A percentile compares a stretch with the other conserved stretches of the same genome.
phyloP scores from a whole-genome alignment of 1,140 invertebrate genomes.

The Drosophila miranda region DNA sequence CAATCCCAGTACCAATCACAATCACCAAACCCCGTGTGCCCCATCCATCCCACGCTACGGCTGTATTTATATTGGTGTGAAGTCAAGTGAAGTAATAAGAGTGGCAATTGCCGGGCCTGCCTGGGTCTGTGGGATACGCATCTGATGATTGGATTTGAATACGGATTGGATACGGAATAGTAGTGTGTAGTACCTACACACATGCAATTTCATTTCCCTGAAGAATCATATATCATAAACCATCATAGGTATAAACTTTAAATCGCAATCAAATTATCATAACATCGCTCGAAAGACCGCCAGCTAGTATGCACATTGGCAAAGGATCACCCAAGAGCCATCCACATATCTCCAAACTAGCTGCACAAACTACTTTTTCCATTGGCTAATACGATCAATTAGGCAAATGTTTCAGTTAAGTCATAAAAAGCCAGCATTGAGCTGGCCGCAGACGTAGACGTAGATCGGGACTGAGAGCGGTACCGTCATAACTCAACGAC shows the following conservation, averaged over 20 bases:
- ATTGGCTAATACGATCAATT: constrained; percentile 68
- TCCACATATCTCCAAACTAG: not conserved
- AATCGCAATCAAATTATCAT: too few species aligned
- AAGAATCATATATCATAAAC: too few species aligned
- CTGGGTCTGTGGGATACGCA: constrained; percentile 5
- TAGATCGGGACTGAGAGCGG: not conserved
- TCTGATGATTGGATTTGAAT: not conserved
- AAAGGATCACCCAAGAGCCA: constrained; percentile 16
- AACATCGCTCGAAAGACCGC: not conserved
- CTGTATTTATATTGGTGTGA: constrained; percentile 60
- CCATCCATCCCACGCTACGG: constrained; percentile 1
- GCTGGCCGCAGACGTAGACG: not conserved
- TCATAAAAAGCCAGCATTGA: constrained; percentile 37
- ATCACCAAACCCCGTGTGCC: constrained; percentile 1
- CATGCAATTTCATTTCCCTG: too few species aligned
- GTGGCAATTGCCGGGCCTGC: constrained; percentile 34
- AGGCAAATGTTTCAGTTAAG: constrained; percentile 51
- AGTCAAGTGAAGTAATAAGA: constrained; percentile 78
- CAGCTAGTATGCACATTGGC: not conserved
- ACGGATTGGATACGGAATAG: too few species aligned
- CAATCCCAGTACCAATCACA: constrained; percentile 8
- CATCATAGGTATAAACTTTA: too few species aligned
- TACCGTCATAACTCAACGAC: constrained; percentile 70
- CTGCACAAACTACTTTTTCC: constrained; percentile 48
- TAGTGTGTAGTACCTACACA: too few species aligned